Percentiles rank a stretch among this genome's conserved stretches.
These are phyloP conservation scores for Digitonthophagus gazella DNA, from an alignment of 2,888 invertebrate species.

Conservation along the genomic window DNA sequence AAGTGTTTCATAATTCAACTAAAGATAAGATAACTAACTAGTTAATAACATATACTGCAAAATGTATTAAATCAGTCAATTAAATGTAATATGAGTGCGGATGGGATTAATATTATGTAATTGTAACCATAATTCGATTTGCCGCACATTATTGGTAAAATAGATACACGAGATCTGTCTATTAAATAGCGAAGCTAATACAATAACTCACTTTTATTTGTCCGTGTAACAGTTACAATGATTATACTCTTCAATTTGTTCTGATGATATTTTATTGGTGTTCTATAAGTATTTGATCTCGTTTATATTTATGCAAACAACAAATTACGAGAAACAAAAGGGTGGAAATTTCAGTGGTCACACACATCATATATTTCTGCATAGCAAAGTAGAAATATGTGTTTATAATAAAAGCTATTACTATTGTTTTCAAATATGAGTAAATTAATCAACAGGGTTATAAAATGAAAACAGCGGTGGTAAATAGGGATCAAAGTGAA, in stretches of 20 bases:
- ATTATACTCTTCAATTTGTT: too few species aligned
- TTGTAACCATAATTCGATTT: neutral
- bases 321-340: too few species aligned
- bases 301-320: too few species aligned
- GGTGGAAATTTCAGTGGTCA: too few species aligned
- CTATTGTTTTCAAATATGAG: neutral
- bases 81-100: neutral
- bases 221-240: neutral
- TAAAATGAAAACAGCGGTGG: neutral
- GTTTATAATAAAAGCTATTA: too few species aligned
- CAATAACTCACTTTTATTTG: neutral
- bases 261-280: too few species aligned
- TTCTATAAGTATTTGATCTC: too few species aligned
- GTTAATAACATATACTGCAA: too few species aligned
- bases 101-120: neutral
- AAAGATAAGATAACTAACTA: too few species aligned
- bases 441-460: neutral
- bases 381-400: too few species aligned
- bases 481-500: neutral
- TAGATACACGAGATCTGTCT: neutral
- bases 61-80: neutral
- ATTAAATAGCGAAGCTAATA: neutral
- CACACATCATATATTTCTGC: too few species aligned
- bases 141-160: neutral
- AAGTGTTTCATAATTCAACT: too few species aligned